Evolutionary conservation across 2,797 vertebrate genomes (phyloP).

Genomic region (Rhabdophis nuchalis): DNA sequence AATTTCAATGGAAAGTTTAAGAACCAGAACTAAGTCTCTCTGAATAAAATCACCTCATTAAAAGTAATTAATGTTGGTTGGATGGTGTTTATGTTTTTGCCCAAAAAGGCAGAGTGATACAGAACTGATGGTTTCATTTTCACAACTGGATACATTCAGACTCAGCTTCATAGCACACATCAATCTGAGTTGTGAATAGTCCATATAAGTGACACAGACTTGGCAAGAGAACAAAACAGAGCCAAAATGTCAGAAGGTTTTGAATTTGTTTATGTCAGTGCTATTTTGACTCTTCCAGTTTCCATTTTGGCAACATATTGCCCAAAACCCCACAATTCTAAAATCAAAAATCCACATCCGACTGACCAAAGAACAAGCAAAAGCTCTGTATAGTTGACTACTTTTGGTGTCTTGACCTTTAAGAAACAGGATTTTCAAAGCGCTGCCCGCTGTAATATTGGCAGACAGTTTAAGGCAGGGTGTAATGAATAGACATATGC

Average conservation of each 20-base stretch:
- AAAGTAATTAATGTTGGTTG: neutral
- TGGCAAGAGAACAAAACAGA: neutral
- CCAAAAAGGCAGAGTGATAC: neutral
- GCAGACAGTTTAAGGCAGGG: neutral
- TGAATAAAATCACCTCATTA: neutral
- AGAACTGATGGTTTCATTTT: neutral
- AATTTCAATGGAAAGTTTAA: neutral
- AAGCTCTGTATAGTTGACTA: neutral
- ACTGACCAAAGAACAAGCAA: accelerated
- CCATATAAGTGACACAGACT: neutral
- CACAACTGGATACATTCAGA: neutral
- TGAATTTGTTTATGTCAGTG: neutral
- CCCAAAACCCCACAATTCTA: neutral
- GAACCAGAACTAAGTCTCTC: neutral
- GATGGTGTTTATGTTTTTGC: neutral
- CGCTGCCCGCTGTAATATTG: neutral
- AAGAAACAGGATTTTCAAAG: constrained; percentile 19
- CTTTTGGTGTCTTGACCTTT: neutral
- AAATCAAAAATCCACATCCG: neutral
- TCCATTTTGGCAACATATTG: neutral
- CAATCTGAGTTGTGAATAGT: neutral
- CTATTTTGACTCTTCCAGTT: neutral
- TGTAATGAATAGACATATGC: neutral
- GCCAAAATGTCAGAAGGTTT: neutral
- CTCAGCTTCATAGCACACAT: neutral